Percentiles rank a stretch among this genome's conserved stretches.
phyloP scores from a whole-genome alignment of 2,888 invertebrate species.

The Drosophila maculinotata region DNA sequence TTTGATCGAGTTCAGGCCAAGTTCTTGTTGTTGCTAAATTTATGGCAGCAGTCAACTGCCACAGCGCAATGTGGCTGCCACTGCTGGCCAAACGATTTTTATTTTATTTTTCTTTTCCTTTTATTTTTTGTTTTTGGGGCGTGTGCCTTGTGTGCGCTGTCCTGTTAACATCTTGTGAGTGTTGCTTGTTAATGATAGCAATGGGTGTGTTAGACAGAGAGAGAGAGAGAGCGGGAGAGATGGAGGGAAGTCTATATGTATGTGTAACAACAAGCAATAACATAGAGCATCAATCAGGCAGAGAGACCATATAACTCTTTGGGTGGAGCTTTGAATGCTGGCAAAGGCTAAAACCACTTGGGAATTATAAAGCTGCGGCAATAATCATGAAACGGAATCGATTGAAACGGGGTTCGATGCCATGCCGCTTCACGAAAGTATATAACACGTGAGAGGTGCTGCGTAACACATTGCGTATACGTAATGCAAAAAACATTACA shows the following conservation, averaged over 20 bases:
- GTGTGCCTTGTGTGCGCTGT: slow-evolving; percentile 62
- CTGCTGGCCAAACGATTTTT: slow-evolving; percentile 17
- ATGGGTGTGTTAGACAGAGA: neutral
- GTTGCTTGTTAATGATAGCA: slow-evolving; percentile 23
- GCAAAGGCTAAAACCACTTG: neutral
- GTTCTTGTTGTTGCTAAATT: slow-evolving; percentile 60
- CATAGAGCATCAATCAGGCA: neutral
- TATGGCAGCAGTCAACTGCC: slow-evolving; percentile 61
- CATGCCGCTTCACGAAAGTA: too few relatives aligned
- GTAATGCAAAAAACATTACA: neutral
- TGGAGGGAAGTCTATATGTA: neutral
- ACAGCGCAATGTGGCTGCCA: slow-evolving; percentile 56
- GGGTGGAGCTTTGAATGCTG: neutral
- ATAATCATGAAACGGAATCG: too few relatives aligned
- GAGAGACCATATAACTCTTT: slow-evolving; percentile 1
- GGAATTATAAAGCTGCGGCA: neutral
- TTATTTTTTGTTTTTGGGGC: slow-evolving; percentile 52
- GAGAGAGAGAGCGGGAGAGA: neutral
- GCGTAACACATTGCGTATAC: slow-evolving; percentile 1
- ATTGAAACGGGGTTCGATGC: too few relatives aligned
- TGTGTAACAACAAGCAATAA: slow-evolving; percentile 23
- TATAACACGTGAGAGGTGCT: too few relatives aligned
- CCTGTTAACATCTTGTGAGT: slow-evolving; percentile 69
- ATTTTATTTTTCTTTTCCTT: slow-evolving; percentile 15
- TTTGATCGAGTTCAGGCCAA: slow-evolving; percentile 73